Base-by-base conservation (phyloP, 2,113 vertebrate species). In the Ageneiosus marmoratus region DNA sequence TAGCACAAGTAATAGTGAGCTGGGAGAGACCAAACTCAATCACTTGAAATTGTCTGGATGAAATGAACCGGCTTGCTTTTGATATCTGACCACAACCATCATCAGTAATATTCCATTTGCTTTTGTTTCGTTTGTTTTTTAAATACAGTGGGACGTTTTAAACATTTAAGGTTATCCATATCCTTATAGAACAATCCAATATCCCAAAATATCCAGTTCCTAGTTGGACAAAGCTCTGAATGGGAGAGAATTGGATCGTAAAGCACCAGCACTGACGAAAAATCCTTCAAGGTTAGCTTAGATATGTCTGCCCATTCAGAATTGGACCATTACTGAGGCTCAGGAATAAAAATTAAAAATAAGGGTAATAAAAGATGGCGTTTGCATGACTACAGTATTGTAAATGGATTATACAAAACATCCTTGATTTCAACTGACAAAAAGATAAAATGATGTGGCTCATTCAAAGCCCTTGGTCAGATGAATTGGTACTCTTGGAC, bases 221-320 rank as follows among this genome's bases (percentile, higher is more conserved):
- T n/a, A n/a, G n/a, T n/a, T n/a, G n/a, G n/a, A n/a, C n/a, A n/a
- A n/a, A n/a, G 13, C 32, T 5, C 48, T 20, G 41, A 60, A 10
- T 18, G 34, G n/a, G 44, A 74, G 51, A 41, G 70, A 75, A 37
- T 24, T 55, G 13, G n/a, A 69, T 56, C 13, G 8, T 69, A 77
- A 55, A 50, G 44, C 76, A 84, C 83, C 83, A 84, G 77, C 83
- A 84, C 51, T 69, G 67, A 77, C 46, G 6, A n/a, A 11, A 48
- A 18, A 32, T 46, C 4, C 4, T 34, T 9, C 24, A 51, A 34
- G 27, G 46, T 65, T 29, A 9, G 62, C 34, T 50, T 44, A 27
- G 15, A 18, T 27, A 10, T 20, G 29, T 80, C 48, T 70, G 65
- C 34, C 5, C 22, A 18, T 51, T 22, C 7, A 73, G 73, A 70